Conservation (phyloP, 2,888 invertebrate genomes). For the Cacoxenus indagator region DNA sequence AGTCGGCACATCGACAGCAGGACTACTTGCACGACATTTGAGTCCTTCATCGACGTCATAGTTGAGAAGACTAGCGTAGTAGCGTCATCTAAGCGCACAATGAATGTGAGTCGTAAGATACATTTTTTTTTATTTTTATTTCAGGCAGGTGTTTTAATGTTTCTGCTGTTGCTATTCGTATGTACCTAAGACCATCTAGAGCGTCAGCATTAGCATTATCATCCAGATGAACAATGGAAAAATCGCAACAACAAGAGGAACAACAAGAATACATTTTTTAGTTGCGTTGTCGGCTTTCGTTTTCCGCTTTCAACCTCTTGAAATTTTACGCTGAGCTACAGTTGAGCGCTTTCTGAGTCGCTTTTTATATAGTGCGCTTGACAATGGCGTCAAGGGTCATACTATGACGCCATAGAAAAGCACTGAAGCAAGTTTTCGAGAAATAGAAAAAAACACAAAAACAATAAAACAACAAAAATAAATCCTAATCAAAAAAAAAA, state of each 20-base stretch:
- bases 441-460: not conserved
- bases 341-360: slow-evolving; percentile 54
- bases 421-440: slow-evolving; percentile 19
- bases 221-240: not conserved
- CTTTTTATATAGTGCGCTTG: slow-evolving; percentile 23
- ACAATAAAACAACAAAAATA: not conserved
- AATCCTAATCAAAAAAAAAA: slow-evolving; percentile 10
- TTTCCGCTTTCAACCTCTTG: slow-evolving; percentile 28
- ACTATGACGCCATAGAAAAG: slow-evolving; percentile 33
- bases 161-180: slow-evolving; percentile 17
- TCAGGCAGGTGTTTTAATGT: slow-evolving; percentile 16
- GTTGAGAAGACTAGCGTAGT: not conserved
- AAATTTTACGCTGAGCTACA: slow-evolving; percentile 58
- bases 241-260: not conserved
- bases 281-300: not conserved
- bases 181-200: slow-evolving; percentile 5
- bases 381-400: not conserved
- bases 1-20: not conserved
- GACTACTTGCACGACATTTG: not conserved
- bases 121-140: slow-evolving; percentile 48
- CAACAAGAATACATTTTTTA: not conserved
- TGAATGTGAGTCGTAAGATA: slow-evolving; percentile 35
- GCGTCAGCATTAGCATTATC: not conserved
- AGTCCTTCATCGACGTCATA: not conserved
- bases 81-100: slow-evolving; percentile 31